Percentiles rank a stretch among this genome's conserved stretches.
Evolutionary conservation across 1,140 invertebrate species (phyloP).

Genomic region (Camponotus floridanus): DNA sequence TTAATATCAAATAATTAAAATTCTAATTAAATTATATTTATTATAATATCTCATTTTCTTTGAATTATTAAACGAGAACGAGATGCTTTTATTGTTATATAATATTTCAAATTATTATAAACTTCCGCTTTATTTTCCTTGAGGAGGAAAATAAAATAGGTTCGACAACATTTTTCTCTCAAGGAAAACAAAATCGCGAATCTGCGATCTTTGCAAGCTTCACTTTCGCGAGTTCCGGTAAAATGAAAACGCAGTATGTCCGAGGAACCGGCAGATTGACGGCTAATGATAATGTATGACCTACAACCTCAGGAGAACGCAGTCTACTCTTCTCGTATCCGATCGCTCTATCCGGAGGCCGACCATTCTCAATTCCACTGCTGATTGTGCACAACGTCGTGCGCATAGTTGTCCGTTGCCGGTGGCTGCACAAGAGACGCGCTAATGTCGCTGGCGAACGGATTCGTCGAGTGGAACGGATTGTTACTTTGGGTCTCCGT

Average conservation of each 20-base stretch:
- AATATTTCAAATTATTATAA: background rate
- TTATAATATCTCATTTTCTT: background rate
- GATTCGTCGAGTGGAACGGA: constrained; percentile 84
- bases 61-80: background rate
- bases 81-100: background rate
- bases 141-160: background rate
- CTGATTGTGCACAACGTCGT: constrained; percentile 81
- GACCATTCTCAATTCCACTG: constrained; percentile 79
- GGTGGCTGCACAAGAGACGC: constrained; percentile 82
- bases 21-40: background rate
- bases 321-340: constrained; percentile 37
- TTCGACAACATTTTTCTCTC: background rate
- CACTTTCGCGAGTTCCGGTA: background rate
- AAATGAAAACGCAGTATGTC: constrained; percentile 13
- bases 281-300: constrained; percentile 25
- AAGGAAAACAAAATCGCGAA: background rate
- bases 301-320: constrained; percentile 35
- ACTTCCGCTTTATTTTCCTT: background rate
- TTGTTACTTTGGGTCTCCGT: constrained; percentile 81
- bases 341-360: background rate
- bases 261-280: background rate
- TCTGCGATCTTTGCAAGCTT: background rate
- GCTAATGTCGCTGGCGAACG: constrained; percentile 80
- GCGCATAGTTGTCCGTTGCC: constrained; percentile 81
- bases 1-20: background rate